Evolutionary conservation across 2,113 vertebrate genomes (phyloP).

Genomic region (Spea bombifrons): DNA sequence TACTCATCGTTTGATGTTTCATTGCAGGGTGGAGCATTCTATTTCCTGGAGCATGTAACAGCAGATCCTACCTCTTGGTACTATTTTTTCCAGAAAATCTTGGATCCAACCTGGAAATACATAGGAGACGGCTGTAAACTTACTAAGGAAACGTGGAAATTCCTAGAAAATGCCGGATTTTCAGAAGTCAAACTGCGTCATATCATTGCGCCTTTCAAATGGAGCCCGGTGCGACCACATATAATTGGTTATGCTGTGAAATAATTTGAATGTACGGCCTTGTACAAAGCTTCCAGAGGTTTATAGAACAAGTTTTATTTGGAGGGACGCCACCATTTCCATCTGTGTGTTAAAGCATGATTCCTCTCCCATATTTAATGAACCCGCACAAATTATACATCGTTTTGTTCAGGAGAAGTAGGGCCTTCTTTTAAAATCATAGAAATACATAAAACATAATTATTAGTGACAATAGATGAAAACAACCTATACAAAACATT

Average conservation of each 20-base stretch:
- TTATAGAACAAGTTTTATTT: too few relatives aligned
- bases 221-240: conserved; percentile 64
- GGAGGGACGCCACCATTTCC: too few relatives aligned
- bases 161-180: conserved; percentile 74
- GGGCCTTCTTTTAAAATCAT: too few relatives aligned
- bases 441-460: too few relatives aligned
- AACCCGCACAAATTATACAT: too few relatives aligned
- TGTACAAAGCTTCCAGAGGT: too few relatives aligned
- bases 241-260: conserved; percentile 78
- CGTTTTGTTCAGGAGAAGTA: too few relatives aligned
- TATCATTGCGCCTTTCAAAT: conserved; percentile 55
- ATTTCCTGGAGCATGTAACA: conserved; percentile 80
- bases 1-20: neutral
- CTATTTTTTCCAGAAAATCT: conserved; percentile 75
- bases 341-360: too few relatives aligned
- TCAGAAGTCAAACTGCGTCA: conserved; percentile 68
- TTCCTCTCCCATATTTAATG: too few relatives aligned
- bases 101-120: conserved; percentile 73
- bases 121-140: conserved; percentile 72
- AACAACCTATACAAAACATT: too few relatives aligned
- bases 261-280: conserved; percentile 50
- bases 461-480: too few relatives aligned
- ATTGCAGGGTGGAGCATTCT: conserved; percentile 77
- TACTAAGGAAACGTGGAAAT: conserved; percentile 70
- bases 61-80: conserved; percentile 70